Evolutionary conservation across 2,113 vertebrate species (phyloP).

Genomic region (Mixornis gularis): DNA sequence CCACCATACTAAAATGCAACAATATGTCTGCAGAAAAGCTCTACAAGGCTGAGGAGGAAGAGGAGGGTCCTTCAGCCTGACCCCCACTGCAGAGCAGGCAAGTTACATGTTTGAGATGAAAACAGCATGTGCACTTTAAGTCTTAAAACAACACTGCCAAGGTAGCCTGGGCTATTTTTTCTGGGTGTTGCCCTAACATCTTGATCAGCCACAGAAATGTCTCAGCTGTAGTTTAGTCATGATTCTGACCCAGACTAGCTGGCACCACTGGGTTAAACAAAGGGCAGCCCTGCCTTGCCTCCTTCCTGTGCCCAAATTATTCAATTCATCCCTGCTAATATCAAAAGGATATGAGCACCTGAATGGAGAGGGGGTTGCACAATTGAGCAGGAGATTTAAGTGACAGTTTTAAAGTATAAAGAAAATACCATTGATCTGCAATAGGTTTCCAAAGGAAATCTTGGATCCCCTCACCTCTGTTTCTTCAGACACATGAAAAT

Average conservation of each 20-base stretch:
- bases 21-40: fast-evolving
- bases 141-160: slow-evolving; percentile 5
- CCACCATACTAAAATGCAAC: fast-evolving
- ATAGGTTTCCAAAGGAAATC: not conserved
- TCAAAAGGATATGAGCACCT: slow-evolving; percentile 28
- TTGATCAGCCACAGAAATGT: slow-evolving; percentile 61
- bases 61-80: not conserved
- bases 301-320: slow-evolving; percentile 45
- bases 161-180: slow-evolving; percentile 27
- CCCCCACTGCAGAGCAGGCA: not conserved
- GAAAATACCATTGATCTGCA: not conserved
- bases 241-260: slow-evolving; percentile 64
- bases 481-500: not conserved
- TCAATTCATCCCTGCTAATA: slow-evolving; percentile 49
- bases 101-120: not conserved
- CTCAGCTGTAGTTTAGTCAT: slow-evolving; percentile 65
- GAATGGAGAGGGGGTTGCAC: not conserved
- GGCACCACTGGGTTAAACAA: slow-evolving; percentile 66
- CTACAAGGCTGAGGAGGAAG: not conserved
- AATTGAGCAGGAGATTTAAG: not conserved
- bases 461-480: not conserved
- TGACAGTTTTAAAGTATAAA: not conserved
- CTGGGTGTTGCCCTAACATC: slow-evolving; percentile 58
- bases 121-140: not conserved
- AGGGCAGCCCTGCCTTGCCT: slow-evolving; percentile 57